Conservation (phyloP, 1,140 invertebrate species). For the Drosophila funebris region DNA sequence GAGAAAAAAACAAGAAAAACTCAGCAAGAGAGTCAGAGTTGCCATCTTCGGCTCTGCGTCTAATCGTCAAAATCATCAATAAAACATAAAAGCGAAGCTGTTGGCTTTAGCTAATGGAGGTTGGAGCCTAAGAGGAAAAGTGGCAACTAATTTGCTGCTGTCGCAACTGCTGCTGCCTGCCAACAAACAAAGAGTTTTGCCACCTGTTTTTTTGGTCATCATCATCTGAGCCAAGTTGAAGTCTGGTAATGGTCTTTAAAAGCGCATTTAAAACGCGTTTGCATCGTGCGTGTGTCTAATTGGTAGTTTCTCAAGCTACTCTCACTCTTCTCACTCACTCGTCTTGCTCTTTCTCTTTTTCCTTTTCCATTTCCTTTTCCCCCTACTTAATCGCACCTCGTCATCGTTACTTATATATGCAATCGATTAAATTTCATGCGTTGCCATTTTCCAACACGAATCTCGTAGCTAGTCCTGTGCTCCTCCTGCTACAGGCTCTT, state of each 20-base stretch:
- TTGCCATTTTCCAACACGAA: conserved; percentile 14
- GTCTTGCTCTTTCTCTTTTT: background rate
- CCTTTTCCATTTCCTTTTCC: background rate
- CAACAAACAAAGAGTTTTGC: conserved; percentile 22
- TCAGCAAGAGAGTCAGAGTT: background rate
- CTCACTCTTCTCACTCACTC: background rate
- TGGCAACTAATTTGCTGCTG: conserved; percentile 48
- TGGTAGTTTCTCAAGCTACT: conserved; percentile 7
- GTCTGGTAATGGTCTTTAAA: conserved; percentile 55
- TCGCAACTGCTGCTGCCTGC: conserved; percentile 11
- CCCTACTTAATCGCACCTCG: conserved; percentile 20
- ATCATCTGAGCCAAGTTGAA: conserved; percentile 26
- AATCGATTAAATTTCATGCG: conserved; percentile 41
- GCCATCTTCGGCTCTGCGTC: background rate
- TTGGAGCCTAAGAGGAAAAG: conserved; percentile 13
- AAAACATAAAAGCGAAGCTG: conserved; percentile 66
- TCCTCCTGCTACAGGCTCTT: background rate
- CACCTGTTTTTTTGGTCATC: conserved; percentile 66
- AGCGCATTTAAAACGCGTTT: conserved; percentile 77
- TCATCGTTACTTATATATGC: conserved; percentile 14
- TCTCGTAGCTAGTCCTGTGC: background rate
- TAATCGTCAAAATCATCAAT: conserved; percentile 75
- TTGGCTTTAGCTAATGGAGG: background rate
- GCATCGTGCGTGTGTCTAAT: conserved; percentile 51
- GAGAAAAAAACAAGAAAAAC: background rate